Evolutionary conservation across 2,888 invertebrate genomes (phyloP), one percentile per base, ranked within the genome.

Genomic region (Molanna angustata): DNA sequence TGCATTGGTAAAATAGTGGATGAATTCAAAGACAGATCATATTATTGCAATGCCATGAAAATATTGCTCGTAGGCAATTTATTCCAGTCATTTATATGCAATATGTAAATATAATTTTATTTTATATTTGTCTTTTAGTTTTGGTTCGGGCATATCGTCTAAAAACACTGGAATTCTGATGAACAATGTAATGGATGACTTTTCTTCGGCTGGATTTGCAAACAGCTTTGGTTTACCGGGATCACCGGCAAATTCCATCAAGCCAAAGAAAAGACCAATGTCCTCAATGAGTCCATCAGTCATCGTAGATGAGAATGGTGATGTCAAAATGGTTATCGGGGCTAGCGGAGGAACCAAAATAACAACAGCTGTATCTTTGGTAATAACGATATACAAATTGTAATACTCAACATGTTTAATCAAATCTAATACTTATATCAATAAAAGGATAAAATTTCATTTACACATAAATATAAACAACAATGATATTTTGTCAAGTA

Each of bases 111-210:
- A n/a, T n/a, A n/a, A n/a, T 18, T 32, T 40, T 18, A 18, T 18
- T 19, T 16, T 3, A 11, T 22, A 17, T 33, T 33, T 46, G 57
- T 35, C 61, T 69, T 72, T 9, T 68, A 94, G 94, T 65, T 91
- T 89, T 67, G 96, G 95, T 2, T 86, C 91, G 1, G 86, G 88
- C 52, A 79, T 87, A 57, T 79, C 87, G 3, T 93, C 94, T 0
- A 72, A 72, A 18, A 83, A 82, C 47, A 91, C 93, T 0, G 97
- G 96, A 0, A 88, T 98, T 17, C 76, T 97, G n/a, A 86, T 93
- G 69, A 98, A 97, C 70, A 90, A 94, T 67, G 90, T 91, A 57
- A 95, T 98, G 92, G 93, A 94, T 62, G 97, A 97, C 67, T 98
- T 97, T 69, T 90, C 93, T 0, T 83, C 87, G 0, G 88, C 89